Conservation (phyloP, 1,140 invertebrate species). For the Brachionus sp. region DNA sequence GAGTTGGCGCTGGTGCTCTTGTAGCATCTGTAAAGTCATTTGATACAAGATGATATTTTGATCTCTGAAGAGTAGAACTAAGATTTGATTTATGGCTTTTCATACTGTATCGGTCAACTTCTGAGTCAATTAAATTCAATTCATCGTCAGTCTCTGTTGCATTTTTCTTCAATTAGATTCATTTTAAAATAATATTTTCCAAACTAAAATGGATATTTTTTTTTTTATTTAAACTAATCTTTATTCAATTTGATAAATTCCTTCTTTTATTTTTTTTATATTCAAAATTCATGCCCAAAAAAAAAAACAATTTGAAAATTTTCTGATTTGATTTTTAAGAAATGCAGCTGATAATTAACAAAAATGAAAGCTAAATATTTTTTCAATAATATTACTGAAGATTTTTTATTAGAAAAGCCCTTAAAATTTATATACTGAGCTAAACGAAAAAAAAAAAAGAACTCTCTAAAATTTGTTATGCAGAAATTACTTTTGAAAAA, state of each 20-base stretch:
- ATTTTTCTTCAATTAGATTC: constrained; percentile 19
- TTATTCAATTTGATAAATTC: too few relatives aligned
- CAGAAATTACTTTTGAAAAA: too few relatives aligned
- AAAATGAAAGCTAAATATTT: background rate
- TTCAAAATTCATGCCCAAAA: too few relatives aligned
- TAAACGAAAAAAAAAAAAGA: too few relatives aligned
- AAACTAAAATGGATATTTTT: too few relatives aligned
- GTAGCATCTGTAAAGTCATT: constrained; percentile 37
- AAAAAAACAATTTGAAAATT: too few relatives aligned
- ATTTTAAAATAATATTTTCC: background rate
- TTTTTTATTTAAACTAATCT: too few relatives aligned
- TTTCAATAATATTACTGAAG: background rate
- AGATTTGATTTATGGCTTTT: constrained; percentile 35
- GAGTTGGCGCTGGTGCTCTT: constrained; percentile 17
- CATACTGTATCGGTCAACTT: constrained; percentile 20
- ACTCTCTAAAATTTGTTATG: too few relatives aligned
- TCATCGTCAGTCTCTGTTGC: constrained; percentile 8
- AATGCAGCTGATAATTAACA: background rate
- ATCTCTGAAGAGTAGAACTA: background rate
- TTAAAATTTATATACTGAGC: too few relatives aligned
- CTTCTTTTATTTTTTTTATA: too few relatives aligned
- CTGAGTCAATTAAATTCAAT: constrained; percentile 20
- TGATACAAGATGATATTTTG: constrained; percentile 41
- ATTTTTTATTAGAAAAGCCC: too few relatives aligned
- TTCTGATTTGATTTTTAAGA: background rate